Conservation (phyloP, 2,113 vertebrate genomes). For the Antechinus stuartii region DNA sequence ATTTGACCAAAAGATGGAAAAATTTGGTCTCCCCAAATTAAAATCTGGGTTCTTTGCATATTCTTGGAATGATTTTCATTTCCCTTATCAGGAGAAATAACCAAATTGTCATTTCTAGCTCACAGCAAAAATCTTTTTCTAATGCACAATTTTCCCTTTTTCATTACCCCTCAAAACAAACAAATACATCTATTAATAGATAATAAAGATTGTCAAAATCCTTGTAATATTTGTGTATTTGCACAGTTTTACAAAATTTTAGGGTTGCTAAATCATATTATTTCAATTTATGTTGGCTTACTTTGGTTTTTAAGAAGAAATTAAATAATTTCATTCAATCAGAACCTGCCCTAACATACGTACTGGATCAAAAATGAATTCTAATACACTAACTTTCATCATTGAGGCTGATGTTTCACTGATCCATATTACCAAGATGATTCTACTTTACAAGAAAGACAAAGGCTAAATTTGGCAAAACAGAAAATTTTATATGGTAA, state of each 20-base stretch:
- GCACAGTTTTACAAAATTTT: not conserved
- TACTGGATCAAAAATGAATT: not conserved
- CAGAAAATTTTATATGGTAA: not conserved
- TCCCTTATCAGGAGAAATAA: not conserved
- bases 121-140: not conserved
- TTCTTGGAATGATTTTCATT: not conserved
- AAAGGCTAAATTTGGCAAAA: not conserved
- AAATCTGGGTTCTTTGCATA: not conserved
- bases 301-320: conserved; percentile 17
- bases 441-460: not conserved
- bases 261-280: not conserved
- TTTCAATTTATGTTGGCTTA: conserved; percentile 14
- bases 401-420: not conserved
- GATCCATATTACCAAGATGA: not conserved
- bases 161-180: conserved; percentile 9
- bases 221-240: not conserved
- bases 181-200: conserved; percentile 4
- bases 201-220: not conserved
- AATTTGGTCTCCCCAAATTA: not conserved
- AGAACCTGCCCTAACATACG: not conserved
- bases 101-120: not conserved
- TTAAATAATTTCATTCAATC: not conserved
- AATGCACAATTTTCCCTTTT: not conserved
- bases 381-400: not conserved
- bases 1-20: too few relatives aligned